phyloP scores from a whole-genome alignment of 2,113 vertebrate species.

The Pelobates fuscus region DNA sequence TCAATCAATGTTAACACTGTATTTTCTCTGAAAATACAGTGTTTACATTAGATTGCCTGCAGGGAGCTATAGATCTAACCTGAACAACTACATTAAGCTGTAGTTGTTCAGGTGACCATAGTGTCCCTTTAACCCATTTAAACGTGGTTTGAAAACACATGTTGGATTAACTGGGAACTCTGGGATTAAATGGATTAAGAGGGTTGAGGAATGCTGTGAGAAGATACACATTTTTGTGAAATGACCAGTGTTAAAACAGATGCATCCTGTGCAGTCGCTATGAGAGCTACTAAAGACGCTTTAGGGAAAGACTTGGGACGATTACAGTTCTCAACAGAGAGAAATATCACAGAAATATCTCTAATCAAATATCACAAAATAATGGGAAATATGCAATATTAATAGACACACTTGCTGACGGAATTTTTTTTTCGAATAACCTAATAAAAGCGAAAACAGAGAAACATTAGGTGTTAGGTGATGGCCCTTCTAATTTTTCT shows the following conservation, averaged over 20 bases:
- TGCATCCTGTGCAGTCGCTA: constrained; percentile 18
- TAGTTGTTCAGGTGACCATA: too few relatives aligned
- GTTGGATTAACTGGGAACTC: too few relatives aligned
- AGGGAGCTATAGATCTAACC: too few relatives aligned
- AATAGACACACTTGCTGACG: neutral
- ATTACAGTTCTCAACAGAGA: neutral
- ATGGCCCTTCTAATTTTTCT: neutral
- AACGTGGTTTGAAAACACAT: too few relatives aligned
- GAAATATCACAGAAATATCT: constrained; percentile 14
- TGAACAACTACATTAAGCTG: too few relatives aligned
- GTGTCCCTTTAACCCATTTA: too few relatives aligned
- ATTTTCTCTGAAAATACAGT: too few relatives aligned
- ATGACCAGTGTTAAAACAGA: constrained; percentile 32
- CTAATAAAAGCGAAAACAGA: neutral
- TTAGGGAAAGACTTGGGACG: constrained; percentile 17
- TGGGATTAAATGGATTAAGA: constrained; percentile 1
- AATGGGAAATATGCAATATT: constrained; percentile 11
- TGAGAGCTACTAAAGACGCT: constrained; percentile 17
- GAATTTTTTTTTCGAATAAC: neutral
- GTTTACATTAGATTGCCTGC: too few relatives aligned
- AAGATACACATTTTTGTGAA: constrained; percentile 13
- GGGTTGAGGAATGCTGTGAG: constrained; percentile 20
- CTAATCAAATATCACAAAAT: constrained; percentile 30
- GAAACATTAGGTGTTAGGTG: neutral
- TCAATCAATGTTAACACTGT: too few relatives aligned